Evolutionary conservation across 1,140 invertebrate species (phyloP), one percentile per base, ranked within the genome.

Genomic region (Aphelinus certus): DNA sequence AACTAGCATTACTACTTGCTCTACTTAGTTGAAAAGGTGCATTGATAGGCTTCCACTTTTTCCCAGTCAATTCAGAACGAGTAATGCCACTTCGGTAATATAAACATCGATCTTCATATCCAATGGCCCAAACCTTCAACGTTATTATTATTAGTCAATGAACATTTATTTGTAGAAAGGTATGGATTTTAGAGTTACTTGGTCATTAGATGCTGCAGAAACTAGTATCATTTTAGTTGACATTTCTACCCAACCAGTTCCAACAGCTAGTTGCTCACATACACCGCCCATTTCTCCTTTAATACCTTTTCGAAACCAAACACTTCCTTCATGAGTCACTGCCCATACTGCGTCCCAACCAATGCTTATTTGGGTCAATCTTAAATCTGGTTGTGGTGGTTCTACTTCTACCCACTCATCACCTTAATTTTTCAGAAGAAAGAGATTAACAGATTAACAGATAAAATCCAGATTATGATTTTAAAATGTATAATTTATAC

Each of bases 261-360:
- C 94, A 80, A 92, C 92, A 47, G 93, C 92, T 62, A 92, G 85
- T 81, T 92, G 90, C 84, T 94, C 93, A 79, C 91, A 93, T 70
- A 91, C 86, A 42, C 91, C 92, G 48, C 92, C 89, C 74, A 89
- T 89, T 80, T 92, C 92, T 3, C 93, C 92, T 83, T 92, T 92
- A 45, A 97, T 91, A 46, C 95, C 95, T 86, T 95, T 93, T 78
- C 95, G 89, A 83, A 96, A 97, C 95, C 95, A 97, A n/a, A 96
- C 94, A 81, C 92, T 91, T 71, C 93, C 91, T 83, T 96, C 93
- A 80, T 94, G 92, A 63, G 93, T 94, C 5, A 97, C 87, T 76
- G 93, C 95, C 96, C 96, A 98, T 5, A 97, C 94, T 3, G 92
- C 89, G 89, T 95, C 92, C n/a, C 89, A 90, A 3, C 96, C 96